Evolutionary conservation across 23 tunicate genomes (phyloP).

Genomic region (Ascidia mentula): DNA sequence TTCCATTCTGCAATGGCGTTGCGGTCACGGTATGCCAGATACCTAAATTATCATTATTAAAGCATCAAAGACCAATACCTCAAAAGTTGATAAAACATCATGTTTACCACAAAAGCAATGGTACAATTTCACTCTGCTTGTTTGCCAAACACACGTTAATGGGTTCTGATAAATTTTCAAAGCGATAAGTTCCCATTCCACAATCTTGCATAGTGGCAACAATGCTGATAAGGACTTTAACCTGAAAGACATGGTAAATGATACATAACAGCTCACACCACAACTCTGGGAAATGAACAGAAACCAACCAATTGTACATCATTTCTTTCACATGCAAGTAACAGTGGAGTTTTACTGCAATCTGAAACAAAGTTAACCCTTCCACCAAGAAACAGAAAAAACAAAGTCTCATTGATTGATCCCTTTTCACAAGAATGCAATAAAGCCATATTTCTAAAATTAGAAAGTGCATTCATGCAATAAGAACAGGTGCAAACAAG

Average conservation of each 20-base stretch:
- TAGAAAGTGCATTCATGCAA: no score
- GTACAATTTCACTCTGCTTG: conserved; percentile 11
- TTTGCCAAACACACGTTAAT: neutral
- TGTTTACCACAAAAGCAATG: conserved; percentile 25
- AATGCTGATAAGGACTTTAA: conserved; percentile 12
- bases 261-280: neutral
- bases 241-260: conserved; percentile 7
- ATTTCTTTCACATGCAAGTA: conserved; percentile 21
- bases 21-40: conserved; percentile 21
- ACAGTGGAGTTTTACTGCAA: neutral
- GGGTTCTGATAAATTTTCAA: conserved; percentile 13
- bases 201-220: conserved; percentile 16
- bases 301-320: conserved; percentile 27
- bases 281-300: neutral
- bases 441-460: conserved; percentile 27
- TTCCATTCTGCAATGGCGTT: conserved; percentile 52
- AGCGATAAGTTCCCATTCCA: conserved; percentile 16
- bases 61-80: neutral
- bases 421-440: conserved; percentile 14
- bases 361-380: conserved; percentile 14
- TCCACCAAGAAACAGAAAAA: conserved; percentile 22
- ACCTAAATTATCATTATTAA: conserved; percentile 16
- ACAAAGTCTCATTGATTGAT: conserved; percentile 20
- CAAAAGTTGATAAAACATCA: neutral
- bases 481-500: no score